Base-by-base conservation (phyloP, 2,113 vertebrate species). In the Lontra canadensis region DNA sequence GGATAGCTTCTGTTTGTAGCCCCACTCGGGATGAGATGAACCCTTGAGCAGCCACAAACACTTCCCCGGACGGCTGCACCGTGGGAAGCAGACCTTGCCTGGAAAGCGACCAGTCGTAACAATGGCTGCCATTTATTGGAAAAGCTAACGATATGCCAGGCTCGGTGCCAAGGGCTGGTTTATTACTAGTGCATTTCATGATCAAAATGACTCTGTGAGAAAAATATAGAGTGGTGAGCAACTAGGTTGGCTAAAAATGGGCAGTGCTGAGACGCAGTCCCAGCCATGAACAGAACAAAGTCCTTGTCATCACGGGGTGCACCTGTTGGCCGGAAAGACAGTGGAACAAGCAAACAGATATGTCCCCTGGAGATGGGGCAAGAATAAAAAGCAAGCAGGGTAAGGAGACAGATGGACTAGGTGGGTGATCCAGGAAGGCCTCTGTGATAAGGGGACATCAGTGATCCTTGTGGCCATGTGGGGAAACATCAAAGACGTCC, bases 141-240 rank as follows among this genome's bases (percentile, higher is more conserved):
- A 87, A 84, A 69, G 39, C 26, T 84, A 57, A 57, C 0, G 3
- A 26, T 80, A 44, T 23, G 18, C 79, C 20, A 29, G 83, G 90
- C 73, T 55, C 11, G 4, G n/a, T 73, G 81, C 76, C 91, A 79
- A 49, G 59, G 1, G 47, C n/a, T n/a, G 39, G 36, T 67, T 78
- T 95, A 67, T 91, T 71, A 85, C 26, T 80, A 87, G 57, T 44
- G 20, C 63, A 76, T 90, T 97, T 94, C 87, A 90, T 97, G 42
- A 90, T 84, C 95, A 80, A 67, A 94, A 52, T 39, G 78, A 94
- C 47, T 34, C 71, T 17, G 26, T 78, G 42, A 29, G 94, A 59
- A 90, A 76, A 12, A 49, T 13, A 59, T 0, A 88, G n/a, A 71
- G 76, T 86, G 29, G 44, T 39, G 42, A 82, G 6, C 67, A 71